A percentile compares a stretch with the other conserved stretches of the same genome.
These are phyloP conservation scores for Chaenodraco wilsoni DNA, from an alignment of 2,797 vertebrate species.

Conservation along the genomic window DNA sequence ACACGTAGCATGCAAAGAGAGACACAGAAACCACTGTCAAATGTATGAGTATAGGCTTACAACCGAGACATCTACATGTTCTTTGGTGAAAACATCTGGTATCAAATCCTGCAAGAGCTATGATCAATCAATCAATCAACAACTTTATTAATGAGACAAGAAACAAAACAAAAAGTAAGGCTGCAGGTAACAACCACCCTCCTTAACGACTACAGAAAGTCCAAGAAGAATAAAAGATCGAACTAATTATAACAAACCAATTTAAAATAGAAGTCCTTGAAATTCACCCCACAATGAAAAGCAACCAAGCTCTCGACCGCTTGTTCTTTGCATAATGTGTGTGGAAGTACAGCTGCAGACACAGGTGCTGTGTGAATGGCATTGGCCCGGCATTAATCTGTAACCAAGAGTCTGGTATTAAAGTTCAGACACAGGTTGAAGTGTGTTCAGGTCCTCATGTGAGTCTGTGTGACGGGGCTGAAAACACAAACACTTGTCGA, in stretches of 20 bases:
- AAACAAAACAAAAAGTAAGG: conserved; percentile 5
- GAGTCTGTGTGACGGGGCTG: conserved; percentile 57
- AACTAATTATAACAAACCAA: not conserved
- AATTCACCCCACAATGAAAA: not conserved
- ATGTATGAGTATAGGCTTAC: conserved; percentile 25
- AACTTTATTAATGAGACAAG: not conserved
- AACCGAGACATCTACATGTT: conserved; percentile 20
- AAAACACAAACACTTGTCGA: conserved; percentile 65
- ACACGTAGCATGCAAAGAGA: conserved; percentile 38
- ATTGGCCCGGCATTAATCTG: conserved; percentile 49
- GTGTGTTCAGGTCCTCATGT: conserved; percentile 37
- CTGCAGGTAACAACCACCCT: not conserved
- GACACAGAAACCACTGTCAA: conserved; percentile 21
- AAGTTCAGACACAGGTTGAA: conserved; percentile 25
- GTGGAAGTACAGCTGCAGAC: conserved; percentile 35
- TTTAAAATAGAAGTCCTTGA: not conserved
- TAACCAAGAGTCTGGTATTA: conserved; percentile 53
- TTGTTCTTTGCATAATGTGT: not conserved
- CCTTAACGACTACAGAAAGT: not conserved
- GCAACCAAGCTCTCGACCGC: not conserved
- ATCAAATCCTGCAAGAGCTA: conserved; percentile 36
- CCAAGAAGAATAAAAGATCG: too few species aligned
- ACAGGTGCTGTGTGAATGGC: conserved; percentile 51
- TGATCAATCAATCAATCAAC: too few species aligned
- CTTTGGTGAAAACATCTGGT: conserved; percentile 18